Conservation (phyloP, 2,113 vertebrate species). For the Leptodactylus fuscus region DNA sequence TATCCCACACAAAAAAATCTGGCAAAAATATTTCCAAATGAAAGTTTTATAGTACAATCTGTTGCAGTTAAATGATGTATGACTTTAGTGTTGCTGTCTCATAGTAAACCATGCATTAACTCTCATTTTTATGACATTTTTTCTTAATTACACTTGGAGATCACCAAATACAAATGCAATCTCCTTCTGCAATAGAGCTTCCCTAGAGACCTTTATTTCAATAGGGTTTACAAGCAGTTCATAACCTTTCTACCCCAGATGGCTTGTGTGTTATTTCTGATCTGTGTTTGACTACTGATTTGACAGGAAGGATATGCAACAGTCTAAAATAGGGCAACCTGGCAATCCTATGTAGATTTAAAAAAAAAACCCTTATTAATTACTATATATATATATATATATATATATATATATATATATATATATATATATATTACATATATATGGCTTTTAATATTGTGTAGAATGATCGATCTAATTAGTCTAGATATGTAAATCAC, state of each 20-base stretch:
- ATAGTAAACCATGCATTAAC: neutral
- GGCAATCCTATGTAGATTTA: conserved; percentile 18
- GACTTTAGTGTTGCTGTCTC: neutral
- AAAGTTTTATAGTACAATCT: neutral
- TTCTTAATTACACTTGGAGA: neutral
- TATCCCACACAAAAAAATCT: neutral
- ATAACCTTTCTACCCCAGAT: conserved; percentile 81
- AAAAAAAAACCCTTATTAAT: conserved; percentile 1
- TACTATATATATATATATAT: neutral
- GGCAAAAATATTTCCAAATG: neutral
- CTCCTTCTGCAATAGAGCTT: conserved; percentile 61
- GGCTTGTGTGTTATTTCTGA: conserved; percentile 64
- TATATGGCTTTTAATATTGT: neutral
- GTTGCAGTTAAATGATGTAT: neutral
- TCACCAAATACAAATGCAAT: conserved; percentile 52
- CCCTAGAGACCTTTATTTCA: conserved; percentile 72
- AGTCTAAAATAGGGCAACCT: conserved; percentile 25
- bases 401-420: conserved; percentile 5
- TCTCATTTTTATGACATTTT: neutral
- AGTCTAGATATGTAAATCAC: neutral
- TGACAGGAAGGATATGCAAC: conserved; percentile 40
- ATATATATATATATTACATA: neutral
- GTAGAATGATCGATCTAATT: no score
- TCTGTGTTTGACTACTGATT: conserved; percentile 26
- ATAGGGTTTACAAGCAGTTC: conserved; percentile 76